phyloP scores from a whole-genome alignment of 2,113 vertebrate genomes.

The Oreochromis niloticus region DNA sequence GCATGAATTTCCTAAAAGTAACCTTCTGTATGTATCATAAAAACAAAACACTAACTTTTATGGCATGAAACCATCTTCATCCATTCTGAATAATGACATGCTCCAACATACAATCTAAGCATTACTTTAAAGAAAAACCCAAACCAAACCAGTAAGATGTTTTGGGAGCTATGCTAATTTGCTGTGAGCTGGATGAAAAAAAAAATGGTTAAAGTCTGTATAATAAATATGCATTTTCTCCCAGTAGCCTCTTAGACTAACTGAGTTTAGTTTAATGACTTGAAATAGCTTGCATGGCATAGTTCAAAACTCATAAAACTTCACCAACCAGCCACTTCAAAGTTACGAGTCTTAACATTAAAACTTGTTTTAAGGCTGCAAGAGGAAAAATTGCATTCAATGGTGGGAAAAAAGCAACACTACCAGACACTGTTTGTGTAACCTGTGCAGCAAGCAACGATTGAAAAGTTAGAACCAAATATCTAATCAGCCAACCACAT shows the following conservation, averaged over 20 bases:
- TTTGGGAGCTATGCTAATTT: not conserved
- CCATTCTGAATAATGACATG: not conserved
- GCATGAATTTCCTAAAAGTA: not conserved
- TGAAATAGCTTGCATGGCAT: not conserved
- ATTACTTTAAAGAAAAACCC: accelerated
- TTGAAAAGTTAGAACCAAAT: not conserved
- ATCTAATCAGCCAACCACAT: not conserved
- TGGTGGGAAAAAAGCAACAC: not conserved
- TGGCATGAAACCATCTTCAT: not conserved
- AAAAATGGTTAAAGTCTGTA: accelerated
- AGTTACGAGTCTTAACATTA: not conserved
- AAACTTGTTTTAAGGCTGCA: not conserved
- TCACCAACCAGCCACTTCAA: not conserved
- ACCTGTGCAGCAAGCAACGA: not conserved
- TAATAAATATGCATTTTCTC: not conserved
- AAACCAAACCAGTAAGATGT: not conserved
- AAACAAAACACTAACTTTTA: not conserved
- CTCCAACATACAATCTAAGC: not conserved
- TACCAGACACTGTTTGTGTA: not conserved
- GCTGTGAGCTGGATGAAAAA: not conserved
- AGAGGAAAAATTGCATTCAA: not conserved
- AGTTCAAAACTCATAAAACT: not conserved
- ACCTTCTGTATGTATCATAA: not conserved
- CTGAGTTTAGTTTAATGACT: not conserved
- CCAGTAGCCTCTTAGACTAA: not conserved